Evolutionary conservation across 2,113 vertebrate species (phyloP), one percentile per base, ranked within the genome.

Genomic region (Brienomyrus longianalis): DNA sequence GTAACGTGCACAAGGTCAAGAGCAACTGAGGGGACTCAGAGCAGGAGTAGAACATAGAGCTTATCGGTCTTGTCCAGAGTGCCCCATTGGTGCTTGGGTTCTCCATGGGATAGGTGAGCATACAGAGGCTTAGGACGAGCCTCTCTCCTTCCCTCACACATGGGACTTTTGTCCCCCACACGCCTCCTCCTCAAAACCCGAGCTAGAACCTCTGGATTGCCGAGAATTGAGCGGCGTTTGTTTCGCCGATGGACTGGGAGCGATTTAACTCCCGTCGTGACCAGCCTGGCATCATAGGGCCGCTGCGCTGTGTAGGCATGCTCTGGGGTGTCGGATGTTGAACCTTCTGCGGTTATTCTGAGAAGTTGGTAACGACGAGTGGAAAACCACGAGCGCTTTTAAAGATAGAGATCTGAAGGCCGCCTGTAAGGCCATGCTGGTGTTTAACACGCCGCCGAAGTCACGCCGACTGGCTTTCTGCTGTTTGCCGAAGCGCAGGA

Each of bases 1-100:
- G 54, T 89, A 80, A 51, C 89, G 74, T 39, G 88, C 39, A 91
- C 89, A 93, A 93, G 92, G 92, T 94, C 90, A 90, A 90, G 39
- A 11, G 43, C 70, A 52, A 88, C 59, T 86, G 35, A 91, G 89
- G 87, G 90, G 52, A 74, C 31, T 77, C n/a, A 45, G 31, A 84
- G 39, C 74, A 6, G 35, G 23, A 54, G 21, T 9, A 23, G 51
- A 88, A 3, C 50, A 11, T 59, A 21, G 0, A 3, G 47, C 19
- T 54, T 52, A 54, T 35, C 13, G 45, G 9, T 66, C 62, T 31
- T 70, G 62, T 10, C 59, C 59, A 11, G 23, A 66, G 59, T 31
- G 62, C 10, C n/a, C 62, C 62, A 13, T 3, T 31, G n/a, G 62
- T n/a, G 8, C 62, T 27, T 3, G 1, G 62, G 9, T 70, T 70